Conservation (phyloP, 1,140 invertebrate species). For the Atopsyche davidsoni region DNA sequence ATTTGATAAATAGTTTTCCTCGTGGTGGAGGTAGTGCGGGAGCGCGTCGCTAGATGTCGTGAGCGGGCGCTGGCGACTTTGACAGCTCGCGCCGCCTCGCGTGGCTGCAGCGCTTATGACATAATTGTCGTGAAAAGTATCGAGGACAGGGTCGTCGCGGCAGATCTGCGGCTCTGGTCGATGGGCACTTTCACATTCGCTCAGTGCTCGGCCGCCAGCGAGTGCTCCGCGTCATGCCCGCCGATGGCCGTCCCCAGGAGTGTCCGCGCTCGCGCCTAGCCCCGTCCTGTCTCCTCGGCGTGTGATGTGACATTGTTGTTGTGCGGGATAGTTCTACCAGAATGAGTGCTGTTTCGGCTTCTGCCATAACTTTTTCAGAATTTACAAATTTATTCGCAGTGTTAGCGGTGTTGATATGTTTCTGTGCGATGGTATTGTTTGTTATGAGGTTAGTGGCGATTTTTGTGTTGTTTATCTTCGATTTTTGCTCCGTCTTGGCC, state of each 20-base stretch:
- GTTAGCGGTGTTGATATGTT: slow-evolving; percentile 48
- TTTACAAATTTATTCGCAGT: slow-evolving; percentile 56
- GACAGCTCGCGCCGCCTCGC: slow-evolving; percentile 12
- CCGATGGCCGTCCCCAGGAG: slow-evolving; percentile 8
- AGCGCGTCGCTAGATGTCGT: slow-evolving; percentile 2
- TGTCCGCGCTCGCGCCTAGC: slow-evolving; percentile 9
- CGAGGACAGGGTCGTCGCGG: slow-evolving; percentile 18
- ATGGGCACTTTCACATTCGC: slow-evolving; percentile 23
- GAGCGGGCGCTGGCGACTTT: slow-evolving; percentile 11
- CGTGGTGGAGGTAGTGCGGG: too few species aligned
- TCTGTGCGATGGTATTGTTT: slow-evolving; percentile 18
- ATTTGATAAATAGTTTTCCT: too few species aligned
- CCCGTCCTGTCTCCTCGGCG: too few species aligned
- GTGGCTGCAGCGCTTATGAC: slow-evolving; percentile 16
- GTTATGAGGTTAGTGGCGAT: slow-evolving; percentile 23
- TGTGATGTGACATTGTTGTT: slow-evolving; percentile 12
- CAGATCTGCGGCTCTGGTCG: slow-evolving; percentile 13
- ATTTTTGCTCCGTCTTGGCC: too few species aligned
- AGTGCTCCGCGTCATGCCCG: slow-evolving; percentile 1
- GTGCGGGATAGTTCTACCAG: slow-evolving; percentile 4
- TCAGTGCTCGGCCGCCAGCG: slow-evolving; percentile 12
- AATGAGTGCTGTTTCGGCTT: slow-evolving; percentile 19
- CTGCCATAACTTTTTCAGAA: slow-evolving; percentile 49
- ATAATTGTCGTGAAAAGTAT: slow-evolving; percentile 24
- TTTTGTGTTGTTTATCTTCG: too few species aligned